Percentiles rank a stretch among this genome's conserved stretches.
Conservation (phyloP, 2,797 vertebrate genomes). For the Serranus cabrilla region DNA sequence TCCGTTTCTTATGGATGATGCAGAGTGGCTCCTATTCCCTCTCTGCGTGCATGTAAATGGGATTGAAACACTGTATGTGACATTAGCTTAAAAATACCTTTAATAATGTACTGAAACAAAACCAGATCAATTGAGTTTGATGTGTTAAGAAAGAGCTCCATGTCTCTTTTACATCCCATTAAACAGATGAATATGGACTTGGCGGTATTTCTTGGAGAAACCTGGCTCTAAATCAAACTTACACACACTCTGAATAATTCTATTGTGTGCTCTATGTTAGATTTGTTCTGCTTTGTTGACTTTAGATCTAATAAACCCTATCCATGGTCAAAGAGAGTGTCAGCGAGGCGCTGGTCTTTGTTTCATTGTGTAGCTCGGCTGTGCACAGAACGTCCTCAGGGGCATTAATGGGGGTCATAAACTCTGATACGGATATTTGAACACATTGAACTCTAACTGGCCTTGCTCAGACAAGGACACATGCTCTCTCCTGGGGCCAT, state of each 20-base stretch:
- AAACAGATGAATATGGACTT: background rate
- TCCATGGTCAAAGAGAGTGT: slow-evolving; percentile 61
- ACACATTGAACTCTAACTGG: slow-evolving; percentile 80
- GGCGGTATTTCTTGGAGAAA: background rate
- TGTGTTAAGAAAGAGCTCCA: background rate
- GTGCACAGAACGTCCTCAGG: slow-evolving; percentile 61
- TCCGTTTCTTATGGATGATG: no score
- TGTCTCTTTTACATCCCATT: background rate
- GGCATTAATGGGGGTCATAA: slow-evolving; percentile 78
- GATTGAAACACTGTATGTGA: no score
- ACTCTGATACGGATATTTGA: slow-evolving; percentile 78
- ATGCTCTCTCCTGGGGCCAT: slow-evolving; percentile 62
- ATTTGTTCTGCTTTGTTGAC: slow-evolving; percentile 66
- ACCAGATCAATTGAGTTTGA: background rate
- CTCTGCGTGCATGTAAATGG: no score
- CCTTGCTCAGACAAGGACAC: slow-evolving; percentile 74
- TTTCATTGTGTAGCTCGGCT: slow-evolving; percentile 58
- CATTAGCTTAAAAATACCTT: slow-evolving; percentile 1
- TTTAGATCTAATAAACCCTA: slow-evolving; percentile 62
- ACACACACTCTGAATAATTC: slow-evolving; percentile 24
- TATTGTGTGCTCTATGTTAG: slow-evolving; percentile 8
- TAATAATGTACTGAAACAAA: background rate
- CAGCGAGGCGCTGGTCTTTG: slow-evolving; percentile 47
- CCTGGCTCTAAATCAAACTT: slow-evolving; percentile 13
- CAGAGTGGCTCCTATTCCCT: background rate